A percentile compares a stretch with the other conserved stretches of the same genome.
Conservation (phyloP, 2,113 vertebrate genomes). For the Delphinus delphis region DNA sequence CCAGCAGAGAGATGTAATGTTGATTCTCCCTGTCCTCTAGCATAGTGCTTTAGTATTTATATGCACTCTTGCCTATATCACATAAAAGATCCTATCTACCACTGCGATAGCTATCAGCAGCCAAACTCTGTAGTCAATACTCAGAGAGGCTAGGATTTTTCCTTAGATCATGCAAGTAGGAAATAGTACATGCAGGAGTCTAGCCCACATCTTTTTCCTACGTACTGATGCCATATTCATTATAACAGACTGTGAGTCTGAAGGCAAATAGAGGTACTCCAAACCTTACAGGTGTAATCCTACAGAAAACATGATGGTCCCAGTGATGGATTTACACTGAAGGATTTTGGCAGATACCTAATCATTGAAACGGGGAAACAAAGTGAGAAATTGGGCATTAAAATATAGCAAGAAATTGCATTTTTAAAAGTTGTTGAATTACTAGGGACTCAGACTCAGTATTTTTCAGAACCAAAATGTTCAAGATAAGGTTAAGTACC, state of each 20-base stretch:
- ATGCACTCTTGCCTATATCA: no score
- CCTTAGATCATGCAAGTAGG: not conserved
- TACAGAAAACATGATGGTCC: not conserved
- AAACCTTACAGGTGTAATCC: not conserved
- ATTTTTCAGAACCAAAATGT: not conserved
- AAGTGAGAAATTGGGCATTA: not conserved
- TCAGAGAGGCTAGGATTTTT: not conserved
- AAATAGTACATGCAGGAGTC: not conserved
- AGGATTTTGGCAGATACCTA: not conserved
- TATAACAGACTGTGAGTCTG: not conserved
- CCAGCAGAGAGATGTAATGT: accelerated
- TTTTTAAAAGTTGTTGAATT: not conserved
- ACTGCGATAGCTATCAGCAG: not conserved
- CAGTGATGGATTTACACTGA: not conserved
- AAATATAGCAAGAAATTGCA: not conserved
- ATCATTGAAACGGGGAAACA: not conserved
- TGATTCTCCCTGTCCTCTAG: not conserved
- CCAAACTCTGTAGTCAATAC: no score
- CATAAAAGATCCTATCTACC: not conserved
- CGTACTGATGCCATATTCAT: not conserved
- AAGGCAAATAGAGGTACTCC: not conserved
- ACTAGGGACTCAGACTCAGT: not conserved
- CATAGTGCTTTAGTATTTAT: no score
- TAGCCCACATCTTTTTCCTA: not conserved
- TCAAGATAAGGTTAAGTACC: not conserved